Conservation (phyloP, 2,888 invertebrate genomes). For the Brachyptera risi region DNA sequence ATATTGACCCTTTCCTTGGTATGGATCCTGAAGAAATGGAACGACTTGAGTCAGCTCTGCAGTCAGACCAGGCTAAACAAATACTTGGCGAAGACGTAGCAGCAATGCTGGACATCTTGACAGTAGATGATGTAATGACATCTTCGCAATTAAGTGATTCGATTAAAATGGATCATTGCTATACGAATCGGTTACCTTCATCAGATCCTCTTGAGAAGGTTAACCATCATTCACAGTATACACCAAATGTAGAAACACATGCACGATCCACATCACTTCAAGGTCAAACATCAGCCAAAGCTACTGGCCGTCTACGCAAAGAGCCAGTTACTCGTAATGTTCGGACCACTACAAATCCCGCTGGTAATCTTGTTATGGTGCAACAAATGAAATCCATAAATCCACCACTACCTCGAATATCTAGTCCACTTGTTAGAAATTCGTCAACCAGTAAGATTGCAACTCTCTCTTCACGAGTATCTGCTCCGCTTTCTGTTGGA, state of each 20-base stretch:
- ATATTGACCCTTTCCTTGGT: slow-evolving; percentile 47
- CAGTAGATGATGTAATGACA: neutral
- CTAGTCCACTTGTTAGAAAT: neutral
- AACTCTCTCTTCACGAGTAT: too few species aligned
- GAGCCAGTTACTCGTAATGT: neutral
- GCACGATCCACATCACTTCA: neutral
- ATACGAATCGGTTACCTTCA: slow-evolving; percentile 58
- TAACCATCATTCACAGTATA: too few species aligned
- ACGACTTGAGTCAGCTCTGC: slow-evolving; percentile 49
- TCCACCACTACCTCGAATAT: slow-evolving; percentile 16
- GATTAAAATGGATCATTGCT: slow-evolving; percentile 66
- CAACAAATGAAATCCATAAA: slow-evolving; percentile 25
- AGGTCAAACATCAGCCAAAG: neutral
- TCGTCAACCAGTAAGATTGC: neutral
- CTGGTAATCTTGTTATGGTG: slow-evolving; percentile 19
- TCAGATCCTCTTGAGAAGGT: too few species aligned
- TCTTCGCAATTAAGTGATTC: neutral
- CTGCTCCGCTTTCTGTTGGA: neutral
- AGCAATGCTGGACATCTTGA: slow-evolving; percentile 45
- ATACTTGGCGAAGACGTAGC: slow-evolving; percentile 49
- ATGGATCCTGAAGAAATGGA: slow-evolving; percentile 52
- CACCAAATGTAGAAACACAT: neutral
- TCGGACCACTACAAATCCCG: neutral
- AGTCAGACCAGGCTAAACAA: slow-evolving; percentile 51
- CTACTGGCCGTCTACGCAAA: neutral